Evolutionary conservation across 2,113 vertebrate species (phyloP), one percentile per base, ranked within the genome.

Genomic region (Chloropsis hardwickii): DNA sequence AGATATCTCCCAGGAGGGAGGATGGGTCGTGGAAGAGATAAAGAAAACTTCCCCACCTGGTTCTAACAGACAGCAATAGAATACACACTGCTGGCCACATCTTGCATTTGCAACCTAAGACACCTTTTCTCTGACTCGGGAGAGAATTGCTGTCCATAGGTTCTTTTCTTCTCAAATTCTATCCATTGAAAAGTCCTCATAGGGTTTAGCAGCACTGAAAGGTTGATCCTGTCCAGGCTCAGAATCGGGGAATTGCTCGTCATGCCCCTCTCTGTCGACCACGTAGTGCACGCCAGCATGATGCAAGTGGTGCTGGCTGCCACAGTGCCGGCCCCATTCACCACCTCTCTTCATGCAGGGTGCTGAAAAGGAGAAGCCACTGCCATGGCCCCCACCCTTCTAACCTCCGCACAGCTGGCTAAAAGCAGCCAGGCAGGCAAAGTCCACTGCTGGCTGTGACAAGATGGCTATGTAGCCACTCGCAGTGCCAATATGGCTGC

Each of bases 171-270:
- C 23, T 28, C 39, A 56, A 27, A 51, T 73, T 56, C 23, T 11
- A 12, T 21, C 17, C 15, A 15, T 2, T 21, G 13, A 56, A 9
- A 44, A n/a, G 18, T n/a, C n/a, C 13, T 11, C 9, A 15, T 2
- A 73, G 39, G 51, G 31, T 56, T 73, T 27, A 27, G 31, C 39
- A 15, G 31, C 1, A 5, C 51, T n/a, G 51, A 24, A 56, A n/a
- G 13, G 31, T n/a, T n/a, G 31, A 44, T n/a, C 18, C 29, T 2
- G 17, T 27, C 39, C 0, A 2, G 51, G 51, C 13, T 56, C 24
- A 5, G 9, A 17, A 11, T 8, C 2, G 4, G 51, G 39, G 29
- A 54, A n/a, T 33, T 2, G 1, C 37, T 72, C 12, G 0, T 27
- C 37, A 37, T 37, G 37, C 37, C 37, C 37, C 37, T 37, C 37